Percentiles rank a stretch among this genome's conserved stretches.
These are phyloP conservation scores for Lepidurus packardi DNA, from an alignment of 1,140 invertebrate genomes.

Conservation along the genomic window DNA sequence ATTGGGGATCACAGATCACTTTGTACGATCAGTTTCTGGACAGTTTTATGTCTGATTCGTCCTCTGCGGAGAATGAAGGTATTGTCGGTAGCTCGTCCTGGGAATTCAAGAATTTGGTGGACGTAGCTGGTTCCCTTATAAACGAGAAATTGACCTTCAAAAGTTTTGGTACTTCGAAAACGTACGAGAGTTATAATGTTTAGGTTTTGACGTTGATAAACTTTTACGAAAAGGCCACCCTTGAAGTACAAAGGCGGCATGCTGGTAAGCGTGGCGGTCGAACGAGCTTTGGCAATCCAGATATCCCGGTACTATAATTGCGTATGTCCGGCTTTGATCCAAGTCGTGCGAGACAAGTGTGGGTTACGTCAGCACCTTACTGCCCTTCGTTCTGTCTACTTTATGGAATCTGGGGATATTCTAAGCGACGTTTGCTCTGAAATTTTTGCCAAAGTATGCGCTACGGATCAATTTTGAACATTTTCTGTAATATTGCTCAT, in stretches of 20 bases:
- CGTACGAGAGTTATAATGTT: background rate
- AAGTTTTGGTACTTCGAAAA: background rate
- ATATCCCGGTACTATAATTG: background rate
- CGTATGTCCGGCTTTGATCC: background rate
- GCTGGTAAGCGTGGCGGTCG: background rate
- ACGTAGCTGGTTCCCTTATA: background rate
- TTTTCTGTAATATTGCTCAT: conserved; percentile 36
- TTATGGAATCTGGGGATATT: conserved; percentile 57
- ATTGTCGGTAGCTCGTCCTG: background rate
- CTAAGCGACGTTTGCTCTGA: conserved; percentile 57
- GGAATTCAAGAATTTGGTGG: background rate
- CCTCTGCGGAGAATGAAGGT: background rate
- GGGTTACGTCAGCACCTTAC: conserved; percentile 49
- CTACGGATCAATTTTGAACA: conserved; percentile 38
- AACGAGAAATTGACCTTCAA: background rate
- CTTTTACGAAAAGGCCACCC: background rate
- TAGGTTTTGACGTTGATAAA: background rate
- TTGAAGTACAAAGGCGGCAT: background rate
- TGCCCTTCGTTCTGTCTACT: conserved; percentile 52
- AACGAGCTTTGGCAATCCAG: background rate
- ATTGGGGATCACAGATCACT: background rate
- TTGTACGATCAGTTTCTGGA: background rate
- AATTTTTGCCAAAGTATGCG: conserved; percentile 53
- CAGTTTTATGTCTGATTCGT: background rate
- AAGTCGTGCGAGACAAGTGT: conserved; percentile 43